A percentile compares a stretch with the other conserved stretches of the same genome.
These are phyloP conservation scores for Conomelus anceps DNA, from an alignment of 2,888 invertebrate species.

Conservation along the genomic window DNA sequence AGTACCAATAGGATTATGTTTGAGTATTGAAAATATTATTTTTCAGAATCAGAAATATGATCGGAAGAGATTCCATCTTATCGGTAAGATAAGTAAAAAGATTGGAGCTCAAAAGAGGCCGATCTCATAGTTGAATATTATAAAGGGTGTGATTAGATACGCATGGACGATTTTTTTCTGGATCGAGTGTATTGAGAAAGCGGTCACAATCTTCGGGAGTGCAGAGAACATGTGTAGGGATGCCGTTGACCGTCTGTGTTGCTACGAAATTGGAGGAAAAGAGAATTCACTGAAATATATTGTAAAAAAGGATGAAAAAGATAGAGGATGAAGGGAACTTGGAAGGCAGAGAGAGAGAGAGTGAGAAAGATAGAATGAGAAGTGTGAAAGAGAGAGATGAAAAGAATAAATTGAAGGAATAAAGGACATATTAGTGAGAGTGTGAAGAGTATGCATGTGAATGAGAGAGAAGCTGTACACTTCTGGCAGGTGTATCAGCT, in stretches of 20 bases:
- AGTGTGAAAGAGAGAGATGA: neutral
- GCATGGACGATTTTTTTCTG: neutral
- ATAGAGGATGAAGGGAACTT: neutral
- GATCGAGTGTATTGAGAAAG: neutral
- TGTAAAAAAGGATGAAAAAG: neutral
- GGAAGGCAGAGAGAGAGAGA: neutral
- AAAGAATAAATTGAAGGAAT: neutral
- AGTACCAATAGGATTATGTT: neutral
- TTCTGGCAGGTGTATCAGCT: neutral
- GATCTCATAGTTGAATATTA: neutral
- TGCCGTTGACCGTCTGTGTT: neutral
- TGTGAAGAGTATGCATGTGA: neutral
- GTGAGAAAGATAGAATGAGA: neutral
- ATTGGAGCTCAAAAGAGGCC: neutral
- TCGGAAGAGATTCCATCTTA: neutral
- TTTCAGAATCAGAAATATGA: neutral
- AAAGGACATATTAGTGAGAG: neutral
- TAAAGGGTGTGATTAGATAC: neutral
- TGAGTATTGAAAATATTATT: neutral
- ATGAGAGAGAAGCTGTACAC: neutral
- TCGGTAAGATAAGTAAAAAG: neutral
- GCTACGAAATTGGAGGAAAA: constrained; percentile 1
- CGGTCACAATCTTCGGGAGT: neutral
- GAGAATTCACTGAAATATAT: neutral
- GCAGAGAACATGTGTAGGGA: neutral